Percentiles rank a stretch among this genome's conserved stretches.
phyloP scores from a whole-genome alignment of 1,140 invertebrate genomes.

The Dinoponera quadriceps region DNA sequence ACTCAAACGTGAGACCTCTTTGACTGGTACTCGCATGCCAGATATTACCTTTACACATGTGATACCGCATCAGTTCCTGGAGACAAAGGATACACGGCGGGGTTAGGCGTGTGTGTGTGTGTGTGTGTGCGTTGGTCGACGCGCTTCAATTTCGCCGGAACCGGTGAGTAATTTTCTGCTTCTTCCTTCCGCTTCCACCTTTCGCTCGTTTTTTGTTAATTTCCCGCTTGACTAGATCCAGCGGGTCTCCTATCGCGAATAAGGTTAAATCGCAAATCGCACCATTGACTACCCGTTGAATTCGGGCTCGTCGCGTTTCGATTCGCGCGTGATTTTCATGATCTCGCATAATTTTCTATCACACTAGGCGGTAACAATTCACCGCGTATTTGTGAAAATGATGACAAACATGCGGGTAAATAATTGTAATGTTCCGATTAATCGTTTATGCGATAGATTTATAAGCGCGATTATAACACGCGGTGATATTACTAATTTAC shows the following conservation, averaged over 20 bases:
- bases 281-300: constrained; percentile 6
- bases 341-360: too few relatives aligned
- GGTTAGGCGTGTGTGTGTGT: constrained; percentile 32
- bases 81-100: constrained; percentile 67
- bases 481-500: neutral
- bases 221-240: neutral
- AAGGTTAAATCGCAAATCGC: constrained; percentile 52
- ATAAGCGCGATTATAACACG: neutral
- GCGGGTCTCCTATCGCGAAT: constrained; percentile 34
- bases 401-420: neutral
- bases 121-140: too few relatives aligned
- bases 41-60: constrained; percentile 74
- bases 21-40: constrained; percentile 64
- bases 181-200: neutral
- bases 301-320: constrained; percentile 5
- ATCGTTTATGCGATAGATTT: neutral
- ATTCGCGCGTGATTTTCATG: neutral
- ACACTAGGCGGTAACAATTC: too few relatives aligned
- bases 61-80: constrained; percentile 70
- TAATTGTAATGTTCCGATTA: neutral
- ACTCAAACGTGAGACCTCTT: constrained; percentile 71
- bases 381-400: neutral
- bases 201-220: constrained; percentile 45
- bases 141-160: constrained; percentile 64
- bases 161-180: constrained; percentile 62